Evolutionary conservation across 2,797 vertebrate species (phyloP), one percentile per base, ranked within the genome.

Genomic region (Sebastes oblongus): DNA sequence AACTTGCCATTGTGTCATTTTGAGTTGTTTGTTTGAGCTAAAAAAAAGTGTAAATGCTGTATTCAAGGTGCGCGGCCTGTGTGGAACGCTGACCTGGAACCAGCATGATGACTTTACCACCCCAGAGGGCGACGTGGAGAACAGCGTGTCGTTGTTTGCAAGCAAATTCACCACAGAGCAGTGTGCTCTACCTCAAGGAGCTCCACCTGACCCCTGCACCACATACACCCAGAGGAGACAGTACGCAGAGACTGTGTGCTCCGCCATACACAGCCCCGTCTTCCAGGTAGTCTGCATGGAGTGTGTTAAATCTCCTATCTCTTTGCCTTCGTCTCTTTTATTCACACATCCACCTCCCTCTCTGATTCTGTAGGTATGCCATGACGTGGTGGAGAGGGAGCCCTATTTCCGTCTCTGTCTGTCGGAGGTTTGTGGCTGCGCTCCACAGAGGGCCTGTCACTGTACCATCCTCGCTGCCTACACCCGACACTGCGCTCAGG

Each of bases 61-160:
- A 4, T 79, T 84, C 2, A 82, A 99, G 98, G 97, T 99, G 8
- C 96, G 96, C 1, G 98, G 98, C 3, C 93, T 99, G 18, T 99
- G 98, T 16, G 97, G 97, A 32, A 99, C 98, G 1, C 95, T 97
- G 83, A 98, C 95, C 52, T 97, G 97, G 96, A 97, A 94, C 90
- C 97, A 97, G 92, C 94, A 95, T 0, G 98, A 98, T 1, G 98
- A 99, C 78, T 99, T 99, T 84, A 96, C 94, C 80, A 98, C 97
- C 0, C 97, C 97, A 0, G 96, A 94, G 0, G 97, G 98, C 0
- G 97, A 99, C 0, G 94, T 98, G 76, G 98, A 99, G 89, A 94
- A 83, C 86, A 94, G 93, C 0, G 75, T 94, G 1, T 2, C 91
- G 0, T 95, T 96, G 66, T 99, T 99, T 2, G 92, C 94, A 18